These are phyloP conservation scores for Scaptomyza graminum DNA, from an alignment of 1,140 invertebrate species.

Conservation along the genomic window DNA sequence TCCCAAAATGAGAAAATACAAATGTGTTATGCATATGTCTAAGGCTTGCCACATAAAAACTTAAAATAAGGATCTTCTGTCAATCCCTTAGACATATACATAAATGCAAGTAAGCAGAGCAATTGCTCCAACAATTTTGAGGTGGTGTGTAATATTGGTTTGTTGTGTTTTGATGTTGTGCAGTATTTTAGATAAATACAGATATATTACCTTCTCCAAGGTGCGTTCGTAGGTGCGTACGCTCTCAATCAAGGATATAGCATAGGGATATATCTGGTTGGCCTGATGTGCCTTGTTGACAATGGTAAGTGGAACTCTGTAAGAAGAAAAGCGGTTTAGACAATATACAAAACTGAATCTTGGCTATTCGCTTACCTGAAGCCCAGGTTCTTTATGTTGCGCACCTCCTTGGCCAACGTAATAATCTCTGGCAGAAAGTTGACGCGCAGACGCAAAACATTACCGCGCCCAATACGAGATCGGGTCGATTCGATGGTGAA, in stretches of 20 bases:
- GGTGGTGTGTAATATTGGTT: conserved; percentile 27
- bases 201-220: conserved; percentile 94
- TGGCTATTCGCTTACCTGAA: conserved; percentile 86
- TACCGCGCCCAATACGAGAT: conserved; percentile 92
- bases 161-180: conserved; percentile 24
- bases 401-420: conserved; percentile 98
- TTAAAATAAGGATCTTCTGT: background rate
- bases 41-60: background rate
- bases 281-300: conserved; percentile 99
- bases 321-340: background rate
- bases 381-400: conserved; percentile 97
- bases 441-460: conserved; percentile 95
- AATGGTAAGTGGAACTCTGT: conserved; percentile 96
- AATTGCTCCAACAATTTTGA: conserved; percentile 34
- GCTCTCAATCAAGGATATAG: conserved; percentile 99
- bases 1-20: background rate
- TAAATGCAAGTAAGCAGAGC: conserved; percentile 31
- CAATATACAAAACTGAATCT: background rate
- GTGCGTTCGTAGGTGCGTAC: conserved; percentile 98
- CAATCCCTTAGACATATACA: conserved; percentile 15
- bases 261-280: conserved; percentile 99
- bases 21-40: conserved; percentile 17
- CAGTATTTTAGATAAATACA: background rate
- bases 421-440: conserved; percentile 99
- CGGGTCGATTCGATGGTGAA: conserved; percentile 96